Evolutionary conservation across 2,797 vertebrate genomes (phyloP).

Genomic region (Borostomias antarcticus): DNA sequence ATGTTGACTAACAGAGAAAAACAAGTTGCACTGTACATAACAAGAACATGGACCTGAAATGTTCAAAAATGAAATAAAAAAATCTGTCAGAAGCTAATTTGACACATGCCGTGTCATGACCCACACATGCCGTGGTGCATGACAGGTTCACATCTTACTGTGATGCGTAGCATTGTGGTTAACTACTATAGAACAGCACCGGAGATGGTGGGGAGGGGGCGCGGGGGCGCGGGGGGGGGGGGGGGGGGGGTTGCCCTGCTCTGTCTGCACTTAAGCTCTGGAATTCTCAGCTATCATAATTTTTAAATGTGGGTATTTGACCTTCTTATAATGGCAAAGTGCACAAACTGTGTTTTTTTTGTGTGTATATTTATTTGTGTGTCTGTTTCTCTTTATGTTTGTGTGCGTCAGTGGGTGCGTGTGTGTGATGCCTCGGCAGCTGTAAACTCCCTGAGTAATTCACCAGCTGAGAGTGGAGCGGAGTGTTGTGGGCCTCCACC

Average conservation of each 20-base stretch:
- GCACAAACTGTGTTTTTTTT: conserved; percentile 14
- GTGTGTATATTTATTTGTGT: not conserved
- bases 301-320: too few species aligned
- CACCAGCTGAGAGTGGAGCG: conserved; percentile 66
- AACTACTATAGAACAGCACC: conserved; percentile 61
- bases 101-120: conserved; percentile 56
- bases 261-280: not conserved
- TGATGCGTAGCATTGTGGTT: conserved; percentile 67
- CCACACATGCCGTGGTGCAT: conserved; percentile 64
- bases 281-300: too few species aligned
- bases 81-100: conserved; percentile 64
- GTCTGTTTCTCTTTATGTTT: not conserved
- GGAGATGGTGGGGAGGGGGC: too few species aligned
- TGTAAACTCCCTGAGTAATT: conserved; percentile 69
- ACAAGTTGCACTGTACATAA: not conserved
- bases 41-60: conserved; percentile 13
- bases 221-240: too few species aligned
- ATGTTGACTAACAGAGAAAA: not conserved
- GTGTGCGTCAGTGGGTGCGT: not conserved
- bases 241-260: conserved; percentile 60
- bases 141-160: conserved; percentile 69
- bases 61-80: conserved; percentile 67
- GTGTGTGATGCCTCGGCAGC: conserved; percentile 49
- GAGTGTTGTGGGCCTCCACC: conserved; percentile 76
- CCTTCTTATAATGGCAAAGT: not conserved